Base-by-base conservation (phyloP, 2,113 vertebrate species). In the Cyrtonyx montezumae region DNA sequence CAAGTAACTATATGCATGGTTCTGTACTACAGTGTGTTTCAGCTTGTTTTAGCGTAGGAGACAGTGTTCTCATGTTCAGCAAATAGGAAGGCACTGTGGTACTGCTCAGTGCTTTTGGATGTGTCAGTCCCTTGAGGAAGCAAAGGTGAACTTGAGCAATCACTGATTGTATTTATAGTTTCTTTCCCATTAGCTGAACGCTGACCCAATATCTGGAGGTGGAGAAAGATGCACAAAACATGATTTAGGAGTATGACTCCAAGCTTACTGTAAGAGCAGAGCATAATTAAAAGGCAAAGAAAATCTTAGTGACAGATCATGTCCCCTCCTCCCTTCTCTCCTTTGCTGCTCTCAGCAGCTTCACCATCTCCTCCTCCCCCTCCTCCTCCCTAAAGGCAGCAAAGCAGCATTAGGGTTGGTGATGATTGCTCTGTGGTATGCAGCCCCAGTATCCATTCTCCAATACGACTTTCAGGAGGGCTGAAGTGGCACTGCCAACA, bases 61-160 rank as follows among this genome's bases (percentile, higher is more conserved):
- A 37, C 18, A 84, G 34, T 0, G 0, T 21, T 3, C 16, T 36
- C 1, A 0, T 42, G 16, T 14, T 85, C 45, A 26, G 32, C 0
- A 0, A 36, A 19, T 0, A 66, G 49, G 81, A 79, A 89, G 49
- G 11, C 32, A 26, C 19, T 16, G 22, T 0, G 0, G 14, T 58
- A 11, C 45, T 8, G 8, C 40, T 73, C 2, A 0, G 22, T 18
- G 25, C 9, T 77, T 59, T 73, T 76, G 3, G 28, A 34, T 58
- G 55, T 84, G 62, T 22, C 62, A 91, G 36, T 43, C 30, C 66
- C 13, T 26, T 42, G 48, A 81, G 49, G 84, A 90, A 75, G 71
- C 21, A 59, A 53, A 75, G 75, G 26, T 26, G 26, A 84, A 67
- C 36, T 87, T 53, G 55, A 79, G 74, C 58, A 95, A 86, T 30